Conservation (phyloP, 2,797 vertebrate genomes). For the Pempheris klunzingeri region DNA sequence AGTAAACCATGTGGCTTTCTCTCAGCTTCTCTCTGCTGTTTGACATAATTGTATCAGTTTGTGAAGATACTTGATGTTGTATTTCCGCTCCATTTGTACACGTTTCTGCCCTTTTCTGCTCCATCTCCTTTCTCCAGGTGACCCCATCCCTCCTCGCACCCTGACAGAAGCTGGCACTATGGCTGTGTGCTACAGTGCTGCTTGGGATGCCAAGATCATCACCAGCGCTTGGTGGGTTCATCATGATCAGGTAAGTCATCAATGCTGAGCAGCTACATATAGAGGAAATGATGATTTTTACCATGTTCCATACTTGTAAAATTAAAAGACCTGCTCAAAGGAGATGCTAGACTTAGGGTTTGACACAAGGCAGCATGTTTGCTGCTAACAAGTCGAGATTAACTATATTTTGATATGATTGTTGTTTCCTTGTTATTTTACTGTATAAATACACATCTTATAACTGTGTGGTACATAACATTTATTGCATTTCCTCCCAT, state of each 20-base stretch:
- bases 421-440: not conserved
- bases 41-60: not conserved
- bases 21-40: not conserved
- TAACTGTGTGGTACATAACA: too few species aligned
- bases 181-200: slow-evolving; percentile 97
- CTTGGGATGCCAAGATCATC: slow-evolving; percentile 97
- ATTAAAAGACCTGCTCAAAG: not conserved
- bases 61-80: not conserved
- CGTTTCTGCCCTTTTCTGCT: not conserved
- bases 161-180: slow-evolving; percentile 96
- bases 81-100: not conserved
- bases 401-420: not conserved
- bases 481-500: too few species aligned
- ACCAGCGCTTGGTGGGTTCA: slow-evolving; percentile 99
- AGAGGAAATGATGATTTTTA: not conserved
- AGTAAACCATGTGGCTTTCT: slow-evolving; percentile 82
- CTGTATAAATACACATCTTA: too few species aligned
- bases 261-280: not conserved
- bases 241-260: slow-evolving; percentile 92
- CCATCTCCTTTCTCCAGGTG: slow-evolving; percentile 79
- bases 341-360: too few species aligned
- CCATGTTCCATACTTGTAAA: not conserved
- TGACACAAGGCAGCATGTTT: not conserved
- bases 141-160: slow-evolving; percentile 91
- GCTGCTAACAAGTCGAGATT: not conserved